These are phyloP conservation scores for Dasypolia templi DNA, from an alignment of 2,888 invertebrate genomes.

Conservation along the genomic window DNA sequence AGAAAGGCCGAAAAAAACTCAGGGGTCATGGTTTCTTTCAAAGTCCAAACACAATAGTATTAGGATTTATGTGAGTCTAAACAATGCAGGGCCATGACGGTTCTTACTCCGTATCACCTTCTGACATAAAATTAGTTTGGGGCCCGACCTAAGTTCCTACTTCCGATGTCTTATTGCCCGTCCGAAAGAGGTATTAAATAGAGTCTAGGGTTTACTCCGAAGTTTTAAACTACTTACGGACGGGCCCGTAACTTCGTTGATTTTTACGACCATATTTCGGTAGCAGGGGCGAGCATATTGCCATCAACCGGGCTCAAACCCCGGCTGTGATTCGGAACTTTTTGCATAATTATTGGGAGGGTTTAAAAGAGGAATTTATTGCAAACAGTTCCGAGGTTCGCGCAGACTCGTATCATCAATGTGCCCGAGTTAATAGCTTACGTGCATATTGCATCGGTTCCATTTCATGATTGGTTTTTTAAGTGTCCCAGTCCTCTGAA, in stretches of 20 bases:
- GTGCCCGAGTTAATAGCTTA: constrained; percentile 72
- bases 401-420: constrained; percentile 48
- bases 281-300: neutral
- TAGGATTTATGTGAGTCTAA: too few relatives aligned
- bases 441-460: constrained; percentile 77
- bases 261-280: neutral
- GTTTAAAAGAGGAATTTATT: constrained; percentile 54
- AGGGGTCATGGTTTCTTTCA: too few relatives aligned
- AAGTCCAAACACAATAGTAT: too few relatives aligned
- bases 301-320: neutral
- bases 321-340: constrained; percentile 5
- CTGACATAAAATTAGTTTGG: neutral
- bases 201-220: neutral
- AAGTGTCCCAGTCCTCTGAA: constrained; percentile 56
- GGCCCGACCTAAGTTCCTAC: neutral
- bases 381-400: constrained; percentile 28
- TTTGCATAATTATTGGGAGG: constrained; percentile 57
- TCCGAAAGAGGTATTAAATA: neutral
- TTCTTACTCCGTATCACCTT: neutral
- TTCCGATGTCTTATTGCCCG: neutral
- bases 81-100: too few relatives aligned
- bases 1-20: too few relatives aligned
- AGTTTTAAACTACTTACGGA: neutral
- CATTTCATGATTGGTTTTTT: constrained; percentile 76
- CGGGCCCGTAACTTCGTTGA: neutral